These are phyloP conservation scores for Girardia tigrina DNA, from an alignment of 2,888 invertebrate genomes.

Conservation along the genomic window DNA sequence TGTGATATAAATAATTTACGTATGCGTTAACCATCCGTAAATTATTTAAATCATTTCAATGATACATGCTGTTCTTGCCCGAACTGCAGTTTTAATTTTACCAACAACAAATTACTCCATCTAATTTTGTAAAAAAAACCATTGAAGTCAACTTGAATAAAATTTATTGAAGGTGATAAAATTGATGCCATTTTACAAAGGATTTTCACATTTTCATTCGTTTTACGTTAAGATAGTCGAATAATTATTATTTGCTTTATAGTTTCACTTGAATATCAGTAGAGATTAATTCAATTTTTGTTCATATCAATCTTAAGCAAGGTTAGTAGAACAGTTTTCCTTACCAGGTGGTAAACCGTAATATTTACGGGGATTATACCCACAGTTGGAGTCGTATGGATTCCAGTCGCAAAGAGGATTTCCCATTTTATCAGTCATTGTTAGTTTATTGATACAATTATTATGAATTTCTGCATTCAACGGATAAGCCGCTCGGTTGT, in stretches of 20 bases:
- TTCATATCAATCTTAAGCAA: not conserved
- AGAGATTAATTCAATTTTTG: not conserved
- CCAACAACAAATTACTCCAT: too few relatives aligned
- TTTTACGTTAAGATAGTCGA: too few relatives aligned
- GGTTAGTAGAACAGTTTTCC: not conserved
- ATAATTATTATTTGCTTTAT: too few relatives aligned
- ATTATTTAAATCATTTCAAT: too few relatives aligned
- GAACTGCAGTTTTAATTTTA: too few relatives aligned
- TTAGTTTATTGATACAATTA: not conserved
- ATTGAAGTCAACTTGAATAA: too few relatives aligned
- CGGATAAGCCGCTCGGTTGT: not conserved
- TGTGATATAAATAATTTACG: too few relatives aligned
- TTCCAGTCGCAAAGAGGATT: not conserved
- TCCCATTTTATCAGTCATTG: not conserved
- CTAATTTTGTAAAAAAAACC: too few relatives aligned
- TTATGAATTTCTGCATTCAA: not conserved
- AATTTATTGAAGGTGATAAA: not conserved
- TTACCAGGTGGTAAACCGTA: not conserved
- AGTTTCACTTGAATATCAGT: too few relatives aligned
- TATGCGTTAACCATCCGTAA: too few relatives aligned
- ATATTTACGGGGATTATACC: not conserved
- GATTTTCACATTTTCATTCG: not conserved
- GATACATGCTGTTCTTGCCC: too few relatives aligned
- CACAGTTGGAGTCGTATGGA: not conserved
- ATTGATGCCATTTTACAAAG: not conserved